These are phyloP conservation scores for Leptatherina wallacei DNA, from an alignment of 2,797 vertebrate species.

Conservation along the genomic window DNA sequence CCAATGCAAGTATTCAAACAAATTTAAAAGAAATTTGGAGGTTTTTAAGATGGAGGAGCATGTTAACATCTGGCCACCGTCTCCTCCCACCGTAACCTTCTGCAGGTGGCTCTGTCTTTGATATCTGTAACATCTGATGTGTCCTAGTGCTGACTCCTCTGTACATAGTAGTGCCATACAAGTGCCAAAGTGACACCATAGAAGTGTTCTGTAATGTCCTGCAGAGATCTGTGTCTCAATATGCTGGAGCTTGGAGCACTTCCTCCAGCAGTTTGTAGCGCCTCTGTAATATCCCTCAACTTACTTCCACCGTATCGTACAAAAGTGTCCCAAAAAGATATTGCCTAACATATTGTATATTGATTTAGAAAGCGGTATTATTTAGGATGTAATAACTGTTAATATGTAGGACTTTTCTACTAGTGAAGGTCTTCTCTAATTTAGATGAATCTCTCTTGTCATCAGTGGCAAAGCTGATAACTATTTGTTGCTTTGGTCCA, in stretches of 20 bases:
- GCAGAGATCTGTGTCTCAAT: slow-evolving; percentile 67
- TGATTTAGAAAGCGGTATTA: slow-evolving; percentile 74
- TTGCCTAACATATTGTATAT: slow-evolving; percentile 78
- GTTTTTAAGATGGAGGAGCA: slow-evolving; percentile 18
- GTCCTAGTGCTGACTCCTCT: slow-evolving; percentile 73
- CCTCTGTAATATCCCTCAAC: slow-evolving; percentile 72
- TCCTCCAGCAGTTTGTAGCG: slow-evolving; percentile 79
- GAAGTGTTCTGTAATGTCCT: slow-evolving; percentile 74
- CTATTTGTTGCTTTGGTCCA: slow-evolving; percentile 73
- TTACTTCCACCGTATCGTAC: slow-evolving; percentile 69
- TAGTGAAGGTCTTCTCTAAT: slow-evolving; percentile 72
- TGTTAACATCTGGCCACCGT: slow-evolving; percentile 39
- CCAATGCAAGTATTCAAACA: slow-evolving; percentile 20
- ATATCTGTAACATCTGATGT: slow-evolving; percentile 55
- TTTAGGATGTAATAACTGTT: slow-evolving; percentile 82
- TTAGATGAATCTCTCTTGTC: slow-evolving; percentile 69
- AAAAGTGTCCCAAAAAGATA: slow-evolving; percentile 69
- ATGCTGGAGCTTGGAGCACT: slow-evolving; percentile 68
- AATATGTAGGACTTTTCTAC: slow-evolving; percentile 79
- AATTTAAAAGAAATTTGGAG: slow-evolving; percentile 14
- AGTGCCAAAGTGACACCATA: slow-evolving; percentile 82
- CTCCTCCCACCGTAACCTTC: slow-evolving; percentile 27
- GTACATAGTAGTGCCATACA: slow-evolving; percentile 80
- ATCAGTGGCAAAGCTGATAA: slow-evolving; percentile 63
- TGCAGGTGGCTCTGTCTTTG: slow-evolving; percentile 49